A percentile compares a stretch with the other conserved stretches of the same genome.
Conservation (phyloP, 2,113 vertebrate species). For the Oxyruncus cristatus region DNA sequence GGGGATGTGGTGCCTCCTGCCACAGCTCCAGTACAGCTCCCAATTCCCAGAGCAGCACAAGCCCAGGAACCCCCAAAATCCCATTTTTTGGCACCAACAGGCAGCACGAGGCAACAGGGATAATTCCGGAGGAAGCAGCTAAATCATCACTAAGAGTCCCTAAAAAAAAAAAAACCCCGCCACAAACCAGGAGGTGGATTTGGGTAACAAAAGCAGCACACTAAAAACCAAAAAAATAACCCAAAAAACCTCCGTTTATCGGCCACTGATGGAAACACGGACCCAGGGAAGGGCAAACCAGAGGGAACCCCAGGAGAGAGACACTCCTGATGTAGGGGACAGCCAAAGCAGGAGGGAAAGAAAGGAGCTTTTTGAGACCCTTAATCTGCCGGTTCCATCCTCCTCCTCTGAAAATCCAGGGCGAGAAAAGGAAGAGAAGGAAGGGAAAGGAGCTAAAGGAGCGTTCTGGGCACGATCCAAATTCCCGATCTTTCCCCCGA, state of each 20-base stretch:
- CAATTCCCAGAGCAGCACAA: background rate
- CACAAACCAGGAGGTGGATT: background rate
- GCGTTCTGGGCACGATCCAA: background rate
- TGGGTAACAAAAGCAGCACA: too few species aligned
- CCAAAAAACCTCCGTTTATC: background rate
- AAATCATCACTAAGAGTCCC: background rate
- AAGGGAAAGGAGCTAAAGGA: background rate
- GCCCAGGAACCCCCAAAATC: background rate
- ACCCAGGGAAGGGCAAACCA: background rate
- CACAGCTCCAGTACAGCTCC: background rate
- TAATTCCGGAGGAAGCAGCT: background rate
- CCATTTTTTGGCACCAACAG: background rate
- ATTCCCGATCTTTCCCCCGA: background rate
- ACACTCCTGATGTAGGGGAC: rapidly evolving
- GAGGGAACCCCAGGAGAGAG: too few species aligned
- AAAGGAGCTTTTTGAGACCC: background rate
- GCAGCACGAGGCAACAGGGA: background rate
- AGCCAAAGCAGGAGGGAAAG: background rate
- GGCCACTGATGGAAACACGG: rapidly evolving
- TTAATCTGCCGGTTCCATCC: background rate
- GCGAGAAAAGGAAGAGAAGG: background rate
- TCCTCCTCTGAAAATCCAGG: background rate
- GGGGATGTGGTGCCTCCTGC: background rate
- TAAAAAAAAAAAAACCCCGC: background rate
- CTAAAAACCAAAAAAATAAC: background rate